Conservation (phyloP, 92 coral and sea anemone genomes). For the Actinernus sp. region DNA sequence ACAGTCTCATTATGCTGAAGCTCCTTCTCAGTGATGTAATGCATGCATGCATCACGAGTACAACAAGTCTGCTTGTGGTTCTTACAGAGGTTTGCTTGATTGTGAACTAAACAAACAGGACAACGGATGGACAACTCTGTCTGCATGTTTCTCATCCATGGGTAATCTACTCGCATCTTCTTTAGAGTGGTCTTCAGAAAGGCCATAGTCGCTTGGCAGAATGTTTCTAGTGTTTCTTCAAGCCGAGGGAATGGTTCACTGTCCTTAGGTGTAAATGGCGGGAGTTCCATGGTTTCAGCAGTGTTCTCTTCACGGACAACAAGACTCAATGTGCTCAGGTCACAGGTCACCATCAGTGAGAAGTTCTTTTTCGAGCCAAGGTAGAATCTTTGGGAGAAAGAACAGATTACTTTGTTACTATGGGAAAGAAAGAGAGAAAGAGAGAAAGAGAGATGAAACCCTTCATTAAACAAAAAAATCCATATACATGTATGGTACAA, state of each 20-base stretch:
- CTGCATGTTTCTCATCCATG: conserved; percentile 31
- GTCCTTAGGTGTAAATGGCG: neutral
- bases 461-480: no score
- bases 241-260: neutral
- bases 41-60: conserved; percentile 34
- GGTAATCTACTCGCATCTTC: conserved; percentile 4
- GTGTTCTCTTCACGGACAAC: neutral
- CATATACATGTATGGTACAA: no score
- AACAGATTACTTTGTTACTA: no score
- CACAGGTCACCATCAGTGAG: neutral
- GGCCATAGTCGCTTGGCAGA: neutral
- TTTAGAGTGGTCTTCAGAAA: conserved; percentile 4
- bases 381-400: no score
- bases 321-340: neutral
- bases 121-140: conserved; percentile 11
- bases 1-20: neutral
- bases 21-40: conserved; percentile 12
- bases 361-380: neutral
- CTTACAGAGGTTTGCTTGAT: neutral
- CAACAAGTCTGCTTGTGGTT: conserved; percentile 2
- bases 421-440: no score
- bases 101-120: neutral
- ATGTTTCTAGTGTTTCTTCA: neutral
- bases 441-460: no score
- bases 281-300: neutral